Conservation (phyloP, 2,113 vertebrate genomes). For the Stigmatopora nigra region DNA sequence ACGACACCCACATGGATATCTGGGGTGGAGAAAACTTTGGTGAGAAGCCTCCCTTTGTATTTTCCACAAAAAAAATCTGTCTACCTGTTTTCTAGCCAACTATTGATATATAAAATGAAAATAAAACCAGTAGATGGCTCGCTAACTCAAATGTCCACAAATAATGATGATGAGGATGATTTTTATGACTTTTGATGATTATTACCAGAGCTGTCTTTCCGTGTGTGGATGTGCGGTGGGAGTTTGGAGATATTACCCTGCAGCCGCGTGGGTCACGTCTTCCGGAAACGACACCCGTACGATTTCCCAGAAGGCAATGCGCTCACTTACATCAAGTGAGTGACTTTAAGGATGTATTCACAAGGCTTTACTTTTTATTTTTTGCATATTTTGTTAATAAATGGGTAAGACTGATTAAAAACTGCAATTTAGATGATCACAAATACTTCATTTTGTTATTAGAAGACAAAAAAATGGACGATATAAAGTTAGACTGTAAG, state of each 20-base stretch:
- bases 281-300: constrained; percentile 95
- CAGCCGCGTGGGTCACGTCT: constrained; percentile 95
- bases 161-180: background rate
- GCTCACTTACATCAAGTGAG: constrained; percentile 95
- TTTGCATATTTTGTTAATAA: background rate
- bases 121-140: too few species aligned
- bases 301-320: constrained; percentile 98
- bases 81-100: background rate
- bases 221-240: constrained; percentile 98
- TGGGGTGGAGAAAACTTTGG: constrained; percentile 99
- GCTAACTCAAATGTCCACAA: background rate
- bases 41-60: constrained; percentile 59
- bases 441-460: too few species aligned
- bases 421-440: too few species aligned
- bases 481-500: too few species aligned
- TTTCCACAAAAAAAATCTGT: background rate
- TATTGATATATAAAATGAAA: too few species aligned
- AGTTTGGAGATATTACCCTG: constrained; percentile 97
- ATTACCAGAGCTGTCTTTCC: constrained; percentile 87
- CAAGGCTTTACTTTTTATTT: background rate
- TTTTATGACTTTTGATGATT: background rate
- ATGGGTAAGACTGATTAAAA: too few species aligned
- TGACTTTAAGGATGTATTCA: background rate
- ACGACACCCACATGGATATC: constrained; percentile 98
- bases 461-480: too few species aligned